Evolutionary conservation across 1,140 invertebrate genomes (phyloP).

Genomic region (Agraylea sexmaculata): DNA sequence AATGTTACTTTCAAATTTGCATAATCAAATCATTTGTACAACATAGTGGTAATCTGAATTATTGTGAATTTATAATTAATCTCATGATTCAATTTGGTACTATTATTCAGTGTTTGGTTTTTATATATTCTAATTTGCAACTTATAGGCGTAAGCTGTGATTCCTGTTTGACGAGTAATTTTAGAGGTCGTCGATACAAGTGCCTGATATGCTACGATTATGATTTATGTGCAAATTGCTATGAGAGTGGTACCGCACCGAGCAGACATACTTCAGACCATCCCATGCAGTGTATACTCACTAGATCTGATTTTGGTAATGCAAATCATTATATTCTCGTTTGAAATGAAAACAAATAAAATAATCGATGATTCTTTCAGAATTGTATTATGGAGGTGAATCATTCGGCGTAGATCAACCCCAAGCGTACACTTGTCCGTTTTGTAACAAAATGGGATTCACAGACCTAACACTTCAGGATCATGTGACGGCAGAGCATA

Average conservation of each 20-base stretch:
- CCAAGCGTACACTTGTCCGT: slow-evolving; percentile 93
- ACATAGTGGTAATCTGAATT: too few relatives aligned
- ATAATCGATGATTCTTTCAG: slow-evolving; percentile 37
- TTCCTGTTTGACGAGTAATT: slow-evolving; percentile 97
- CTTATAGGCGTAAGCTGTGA: slow-evolving; percentile 94
- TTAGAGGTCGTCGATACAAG: slow-evolving; percentile 93
- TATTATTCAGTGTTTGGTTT: too few relatives aligned
- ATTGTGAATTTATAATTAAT: too few relatives aligned
- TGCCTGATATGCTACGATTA: slow-evolving; percentile 98
- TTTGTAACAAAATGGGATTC: slow-evolving; percentile 92
- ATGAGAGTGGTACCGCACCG: slow-evolving; percentile 86
- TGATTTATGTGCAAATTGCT: slow-evolving; percentile 93
- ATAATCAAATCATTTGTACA: too few relatives aligned
- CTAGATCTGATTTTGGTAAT: slow-evolving; percentile 86
- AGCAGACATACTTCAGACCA: slow-evolving; percentile 90
- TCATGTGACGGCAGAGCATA: slow-evolving; percentile 82
- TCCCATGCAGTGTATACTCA: slow-evolving; percentile 97
- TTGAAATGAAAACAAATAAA: neutral
- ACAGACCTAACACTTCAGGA: slow-evolving; percentile 85
- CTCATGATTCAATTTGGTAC: too few relatives aligned
- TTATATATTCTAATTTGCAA: too few relatives aligned
- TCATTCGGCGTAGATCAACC: slow-evolving; percentile 78
- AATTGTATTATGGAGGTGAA: slow-evolving; percentile 93
- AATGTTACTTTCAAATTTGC: too few relatives aligned
- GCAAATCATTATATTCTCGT: slow-evolving; percentile 3